Evolutionary conservation across 2,888 invertebrate genomes (phyloP).

Genomic region (Daptonema setosum): DNA sequence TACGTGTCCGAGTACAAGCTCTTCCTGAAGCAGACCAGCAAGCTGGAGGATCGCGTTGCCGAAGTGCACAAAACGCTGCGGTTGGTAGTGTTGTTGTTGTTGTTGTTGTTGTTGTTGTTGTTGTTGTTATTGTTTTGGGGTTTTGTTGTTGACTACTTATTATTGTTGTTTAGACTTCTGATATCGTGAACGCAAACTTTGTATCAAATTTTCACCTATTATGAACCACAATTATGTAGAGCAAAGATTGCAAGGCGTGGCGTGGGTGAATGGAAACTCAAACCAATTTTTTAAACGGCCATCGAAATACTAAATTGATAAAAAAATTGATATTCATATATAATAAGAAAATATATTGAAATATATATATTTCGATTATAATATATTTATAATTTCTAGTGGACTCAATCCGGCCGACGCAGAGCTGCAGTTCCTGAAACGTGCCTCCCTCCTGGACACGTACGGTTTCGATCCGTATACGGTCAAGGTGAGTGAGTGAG

Average conservation of each 20-base stretch:
- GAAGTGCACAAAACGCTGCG: slow-evolving; percentile 64
- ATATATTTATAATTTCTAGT: slow-evolving; percentile 34
- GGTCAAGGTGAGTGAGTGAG: slow-evolving; percentile 51
- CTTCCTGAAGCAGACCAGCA: slow-evolving; percentile 68
- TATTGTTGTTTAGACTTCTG: background rate
- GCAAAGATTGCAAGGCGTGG: too few species aligned
- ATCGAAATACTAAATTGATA: too few species aligned
- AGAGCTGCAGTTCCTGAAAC: slow-evolving; percentile 68
- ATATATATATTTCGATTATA: too few species aligned
- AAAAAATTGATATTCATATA: too few species aligned
- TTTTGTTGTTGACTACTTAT: background rate
- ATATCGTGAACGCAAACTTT: background rate
- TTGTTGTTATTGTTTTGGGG: too few species aligned
- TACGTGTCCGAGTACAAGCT: slow-evolving; percentile 77
- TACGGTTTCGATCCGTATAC: slow-evolving; percentile 95
- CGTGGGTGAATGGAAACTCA: too few species aligned
- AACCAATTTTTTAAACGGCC: too few species aligned
- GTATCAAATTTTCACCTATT: too few species aligned
- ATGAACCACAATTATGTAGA: too few species aligned
- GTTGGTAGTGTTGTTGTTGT: slow-evolving; percentile 22
- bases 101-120: slow-evolving; percentile 1
- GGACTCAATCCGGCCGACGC: slow-evolving; percentile 66
- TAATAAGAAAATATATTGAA: too few species aligned
- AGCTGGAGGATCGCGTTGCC: slow-evolving; percentile 74
- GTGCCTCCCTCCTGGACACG: slow-evolving; percentile 72